Conservation (phyloP, 2,797 vertebrate species). For the Hozukius guyotensis region DNA sequence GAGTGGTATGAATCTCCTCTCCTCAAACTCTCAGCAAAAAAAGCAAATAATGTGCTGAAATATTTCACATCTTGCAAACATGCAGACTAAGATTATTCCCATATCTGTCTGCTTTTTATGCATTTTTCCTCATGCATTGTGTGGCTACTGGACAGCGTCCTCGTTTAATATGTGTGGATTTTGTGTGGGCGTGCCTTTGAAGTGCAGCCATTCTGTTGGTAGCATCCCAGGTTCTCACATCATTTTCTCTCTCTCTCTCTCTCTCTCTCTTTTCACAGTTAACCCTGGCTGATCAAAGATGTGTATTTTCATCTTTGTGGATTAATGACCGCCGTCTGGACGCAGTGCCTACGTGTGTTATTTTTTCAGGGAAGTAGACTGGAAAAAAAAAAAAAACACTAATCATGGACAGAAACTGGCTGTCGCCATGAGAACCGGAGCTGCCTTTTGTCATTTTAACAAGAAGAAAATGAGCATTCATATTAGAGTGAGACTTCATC, state of each 20-base stretch:
- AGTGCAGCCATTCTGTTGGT: slow-evolving; percentile 51
- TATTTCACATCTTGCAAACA: slow-evolving; percentile 4
- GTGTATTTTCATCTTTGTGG: slow-evolving; percentile 49
- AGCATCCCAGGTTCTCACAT: slow-evolving; percentile 57
- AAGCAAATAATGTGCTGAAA: background rate
- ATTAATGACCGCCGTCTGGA: slow-evolving; percentile 52
- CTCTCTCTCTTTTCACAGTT: slow-evolving; percentile 72
- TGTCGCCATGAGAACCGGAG: slow-evolving; percentile 62
- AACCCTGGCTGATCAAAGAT: slow-evolving; percentile 68
- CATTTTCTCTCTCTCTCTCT: slow-evolving; percentile 26
- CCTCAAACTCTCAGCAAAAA: background rate
- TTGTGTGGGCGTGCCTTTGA: slow-evolving; percentile 69
- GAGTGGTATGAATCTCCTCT: background rate
- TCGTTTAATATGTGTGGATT: slow-evolving; percentile 64
- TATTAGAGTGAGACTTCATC: slow-evolving; percentile 20
- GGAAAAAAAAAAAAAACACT: slow-evolving; percentile 8
- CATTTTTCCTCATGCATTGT: slow-evolving; percentile 36
- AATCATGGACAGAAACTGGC: slow-evolving; percentile 38
- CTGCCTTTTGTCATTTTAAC: slow-evolving; percentile 47
- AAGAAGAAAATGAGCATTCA: slow-evolving; percentile 41
- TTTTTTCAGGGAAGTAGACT: slow-evolving; percentile 42
- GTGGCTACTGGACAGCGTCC: slow-evolving; percentile 62
- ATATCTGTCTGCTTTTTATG: slow-evolving; percentile 11
- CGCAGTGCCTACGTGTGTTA: slow-evolving; percentile 36
- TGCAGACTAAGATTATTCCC: slow-evolving; percentile 18